phyloP scores from a whole-genome alignment of 2,113 vertebrate species.

The Xiphorhynchus elegans region DNA sequence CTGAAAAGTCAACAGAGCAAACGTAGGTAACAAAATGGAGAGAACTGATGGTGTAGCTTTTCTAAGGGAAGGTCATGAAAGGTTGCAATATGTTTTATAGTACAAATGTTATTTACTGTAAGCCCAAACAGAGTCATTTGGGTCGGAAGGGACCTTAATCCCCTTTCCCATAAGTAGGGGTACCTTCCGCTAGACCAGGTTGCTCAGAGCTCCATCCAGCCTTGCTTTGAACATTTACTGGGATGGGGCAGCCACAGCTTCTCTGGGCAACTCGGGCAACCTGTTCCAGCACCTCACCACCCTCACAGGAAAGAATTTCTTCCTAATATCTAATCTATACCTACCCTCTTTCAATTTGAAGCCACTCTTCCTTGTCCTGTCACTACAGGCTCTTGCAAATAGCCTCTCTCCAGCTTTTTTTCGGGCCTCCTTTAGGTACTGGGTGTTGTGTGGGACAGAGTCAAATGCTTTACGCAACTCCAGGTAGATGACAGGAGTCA shows the following conservation, averaged over 20 bases:
- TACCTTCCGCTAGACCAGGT: no score
- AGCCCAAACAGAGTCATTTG: background rate
- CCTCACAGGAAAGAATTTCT: background rate
- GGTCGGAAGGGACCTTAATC: background rate
- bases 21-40: background rate
- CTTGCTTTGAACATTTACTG: background rate
- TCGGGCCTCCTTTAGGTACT: background rate
- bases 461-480: background rate
- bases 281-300: background rate
- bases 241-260: background rate
- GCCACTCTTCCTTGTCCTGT: background rate
- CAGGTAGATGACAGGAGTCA: background rate
- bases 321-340: background rate
- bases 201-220: background rate
- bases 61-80: background rate
- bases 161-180: background rate
- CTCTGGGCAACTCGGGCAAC: accelerated
- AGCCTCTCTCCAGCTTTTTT: background rate
- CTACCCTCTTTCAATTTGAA: background rate
- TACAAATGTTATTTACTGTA: background rate
- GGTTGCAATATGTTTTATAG: background rate
- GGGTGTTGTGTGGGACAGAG: background rate
- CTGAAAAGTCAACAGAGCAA: background rate
- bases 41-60: background rate
- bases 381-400: background rate